A percentile compares a stretch with the other conserved stretches of the same genome.
phyloP scores from a whole-genome alignment of 2,113 vertebrate genomes.

The Sceloporus undulatus region DNA sequence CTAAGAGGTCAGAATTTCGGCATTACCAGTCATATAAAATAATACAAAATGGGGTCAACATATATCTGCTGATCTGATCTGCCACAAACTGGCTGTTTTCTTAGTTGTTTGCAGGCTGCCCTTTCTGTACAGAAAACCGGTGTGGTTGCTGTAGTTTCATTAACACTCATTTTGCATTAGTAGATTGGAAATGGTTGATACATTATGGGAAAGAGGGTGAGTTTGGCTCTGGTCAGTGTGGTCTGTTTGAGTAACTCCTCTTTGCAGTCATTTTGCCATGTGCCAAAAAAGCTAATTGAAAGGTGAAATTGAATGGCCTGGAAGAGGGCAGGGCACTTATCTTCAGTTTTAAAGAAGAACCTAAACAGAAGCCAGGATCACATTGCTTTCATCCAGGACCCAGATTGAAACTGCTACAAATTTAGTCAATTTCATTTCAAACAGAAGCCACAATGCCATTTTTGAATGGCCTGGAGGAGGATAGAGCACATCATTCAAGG shows the following conservation, averaged over 20 bases:
- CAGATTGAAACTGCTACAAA: too few species aligned
- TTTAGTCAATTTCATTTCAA: too few species aligned
- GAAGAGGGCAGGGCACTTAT: constrained; percentile 54
- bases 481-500: too few species aligned
- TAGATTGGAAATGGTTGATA: background rate
- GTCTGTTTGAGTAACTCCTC: too few species aligned
- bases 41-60: accelerated
- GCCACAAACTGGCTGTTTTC: background rate
- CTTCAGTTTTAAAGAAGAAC: constrained; percentile 52
- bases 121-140: background rate
- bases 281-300: background rate
- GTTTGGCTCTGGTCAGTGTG: too few species aligned
- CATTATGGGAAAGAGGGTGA: too few species aligned
- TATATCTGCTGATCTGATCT: background rate
- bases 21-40: background rate
- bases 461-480: too few species aligned
- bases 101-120: background rate
- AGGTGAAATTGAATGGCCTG: background rate
- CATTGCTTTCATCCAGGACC: constrained; percentile 38
- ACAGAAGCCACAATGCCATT: too few species aligned
- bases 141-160: background rate
- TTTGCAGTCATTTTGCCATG: background rate
- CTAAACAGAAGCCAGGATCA: constrained; percentile 36
- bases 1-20: background rate
- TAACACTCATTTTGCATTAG: background rate